phyloP scores from a whole-genome alignment of 2,113 vertebrate genomes.

The Talpa occidentalis region DNA sequence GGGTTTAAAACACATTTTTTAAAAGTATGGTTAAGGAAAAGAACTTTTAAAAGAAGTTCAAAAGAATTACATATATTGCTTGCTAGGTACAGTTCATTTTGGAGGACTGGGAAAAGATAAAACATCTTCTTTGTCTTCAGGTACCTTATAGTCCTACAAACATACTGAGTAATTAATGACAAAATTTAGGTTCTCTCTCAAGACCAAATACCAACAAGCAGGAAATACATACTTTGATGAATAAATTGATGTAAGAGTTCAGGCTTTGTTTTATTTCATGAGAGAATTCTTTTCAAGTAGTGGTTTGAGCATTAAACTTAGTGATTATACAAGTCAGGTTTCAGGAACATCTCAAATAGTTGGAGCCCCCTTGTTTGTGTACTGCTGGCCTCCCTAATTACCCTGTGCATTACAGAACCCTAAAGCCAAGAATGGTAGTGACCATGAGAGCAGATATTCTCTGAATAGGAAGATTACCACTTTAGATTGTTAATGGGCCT shows the following conservation, averaged over 20 bases:
- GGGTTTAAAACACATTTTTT: background rate
- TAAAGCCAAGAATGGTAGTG: background rate
- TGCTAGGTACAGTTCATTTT: background rate
- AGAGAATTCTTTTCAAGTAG: background rate
- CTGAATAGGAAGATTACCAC: background rate
- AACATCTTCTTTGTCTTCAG: background rate
- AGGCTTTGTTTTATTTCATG: background rate
- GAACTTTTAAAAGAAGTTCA: constrained; percentile 35
- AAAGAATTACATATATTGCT: background rate
- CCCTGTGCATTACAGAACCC: background rate
- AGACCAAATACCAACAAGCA: background rate
- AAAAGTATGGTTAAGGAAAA: background rate
- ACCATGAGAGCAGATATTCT: background rate
- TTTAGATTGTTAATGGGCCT: background rate
- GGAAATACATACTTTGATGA: background rate
- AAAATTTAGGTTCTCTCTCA: constrained; percentile 49
- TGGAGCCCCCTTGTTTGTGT: background rate
- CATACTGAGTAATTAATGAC: background rate
- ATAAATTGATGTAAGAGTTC: background rate
- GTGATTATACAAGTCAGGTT: background rate
- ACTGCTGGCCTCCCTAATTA: background rate
- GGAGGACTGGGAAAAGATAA: background rate
- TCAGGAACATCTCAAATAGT: background rate
- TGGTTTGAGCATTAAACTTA: background rate
- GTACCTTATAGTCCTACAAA: background rate